Evolutionary conservation across 2,888 invertebrate genomes (phyloP).

Genomic region (Athripsodes cinereus): DNA sequence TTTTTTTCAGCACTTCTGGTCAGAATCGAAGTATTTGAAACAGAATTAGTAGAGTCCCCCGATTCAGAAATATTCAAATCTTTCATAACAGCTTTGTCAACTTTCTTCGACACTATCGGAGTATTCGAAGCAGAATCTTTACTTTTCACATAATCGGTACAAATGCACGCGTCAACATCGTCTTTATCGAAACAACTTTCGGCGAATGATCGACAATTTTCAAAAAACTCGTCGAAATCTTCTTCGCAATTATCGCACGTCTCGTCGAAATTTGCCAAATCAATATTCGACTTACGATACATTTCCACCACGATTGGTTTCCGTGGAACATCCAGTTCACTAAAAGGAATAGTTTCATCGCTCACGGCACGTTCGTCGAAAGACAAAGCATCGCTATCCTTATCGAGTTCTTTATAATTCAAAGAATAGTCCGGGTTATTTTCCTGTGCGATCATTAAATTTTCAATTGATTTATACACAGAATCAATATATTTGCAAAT

Average conservation of each 20-base stretch:
- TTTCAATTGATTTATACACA: not conserved
- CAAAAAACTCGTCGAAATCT: not conserved
- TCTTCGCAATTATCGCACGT: not conserved
- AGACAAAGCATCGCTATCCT: not conserved
- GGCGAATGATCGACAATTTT: not conserved
- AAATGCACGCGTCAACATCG: not conserved
- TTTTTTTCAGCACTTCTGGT: no score
- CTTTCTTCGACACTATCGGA: no score
- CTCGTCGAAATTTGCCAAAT: not conserved
- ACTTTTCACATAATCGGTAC: no score
- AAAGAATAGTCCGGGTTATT: no score
- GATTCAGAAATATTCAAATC: no score
- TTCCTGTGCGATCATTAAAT: not conserved
- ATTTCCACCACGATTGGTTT: not conserved
- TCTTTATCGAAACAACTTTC: constrained; percentile 5
- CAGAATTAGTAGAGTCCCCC: no score
- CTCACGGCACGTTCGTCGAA: not conserved
- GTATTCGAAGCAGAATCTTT: no score
- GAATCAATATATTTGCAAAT: not conserved
- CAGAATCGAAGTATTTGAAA: no score
- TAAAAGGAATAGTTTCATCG: not conserved
- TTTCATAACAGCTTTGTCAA: no score
- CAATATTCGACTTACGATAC: not conserved
- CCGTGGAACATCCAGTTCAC: not conserved
- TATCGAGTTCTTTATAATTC: not conserved